Conservation (phyloP, 2,888 invertebrate genomes). For the Litoditis marina region DNA sequence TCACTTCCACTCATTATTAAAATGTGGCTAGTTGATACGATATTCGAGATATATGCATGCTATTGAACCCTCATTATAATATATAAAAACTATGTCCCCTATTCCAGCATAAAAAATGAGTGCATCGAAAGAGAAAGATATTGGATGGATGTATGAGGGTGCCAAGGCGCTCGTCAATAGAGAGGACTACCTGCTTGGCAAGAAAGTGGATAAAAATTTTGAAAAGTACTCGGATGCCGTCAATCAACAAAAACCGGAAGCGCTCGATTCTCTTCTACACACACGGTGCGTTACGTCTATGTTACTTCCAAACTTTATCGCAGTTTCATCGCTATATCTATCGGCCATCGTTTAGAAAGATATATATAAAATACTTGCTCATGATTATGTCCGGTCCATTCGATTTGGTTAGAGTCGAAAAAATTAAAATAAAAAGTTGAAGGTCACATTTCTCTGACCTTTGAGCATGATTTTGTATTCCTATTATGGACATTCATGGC, state of each 20-base stretch:
- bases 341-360: neutral
- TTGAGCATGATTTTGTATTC: too few relatives aligned
- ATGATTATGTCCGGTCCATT: too few relatives aligned
- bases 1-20: neutral
- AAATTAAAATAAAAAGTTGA: too few relatives aligned
- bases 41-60: too few relatives aligned
- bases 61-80: too few relatives aligned
- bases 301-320: neutral
- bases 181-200: constrained; percentile 57
- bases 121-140: constrained; percentile 13
- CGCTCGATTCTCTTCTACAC: constrained; percentile 25
- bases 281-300: constrained; percentile 16
- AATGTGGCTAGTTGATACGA: too few relatives aligned
- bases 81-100: neutral
- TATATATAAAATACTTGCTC: too few relatives aligned
- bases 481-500: too few relatives aligned
- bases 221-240: constrained; percentile 58
- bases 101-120: neutral
- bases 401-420: too few relatives aligned
- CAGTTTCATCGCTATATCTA: too few relatives aligned
- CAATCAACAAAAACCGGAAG: constrained; percentile 41
- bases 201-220: constrained; percentile 57
- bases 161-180: constrained; percentile 51
- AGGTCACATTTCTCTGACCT: too few relatives aligned
- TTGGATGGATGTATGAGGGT: constrained; percentile 59